Evolutionary conservation across 2,113 vertebrate genomes (phyloP), one percentile per base, ranked within the genome.

Genomic region (Oreochromis niloticus): DNA sequence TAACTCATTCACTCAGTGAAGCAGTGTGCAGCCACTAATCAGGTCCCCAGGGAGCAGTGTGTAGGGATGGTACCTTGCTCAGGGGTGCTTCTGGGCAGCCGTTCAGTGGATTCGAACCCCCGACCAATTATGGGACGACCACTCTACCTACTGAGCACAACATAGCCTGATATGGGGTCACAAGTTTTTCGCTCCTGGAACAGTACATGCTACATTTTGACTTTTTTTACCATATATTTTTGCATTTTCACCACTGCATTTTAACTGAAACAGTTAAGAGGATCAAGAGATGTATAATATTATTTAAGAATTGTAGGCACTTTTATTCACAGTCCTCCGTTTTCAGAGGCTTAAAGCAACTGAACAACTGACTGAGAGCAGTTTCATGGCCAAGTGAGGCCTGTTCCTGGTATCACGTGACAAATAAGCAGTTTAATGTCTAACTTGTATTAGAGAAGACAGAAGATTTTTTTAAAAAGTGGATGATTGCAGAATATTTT

Each of bases 101-200:
- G 0, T n/a, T 54, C 50, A n/a, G 50, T 54, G 19, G 56, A 59
- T 59, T 59, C 0, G 0, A 59, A 59, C 27, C 6, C 56, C 14
- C 0, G 3, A 17, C 56, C 14, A 59, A 6, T 0, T 27, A 56
- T 56, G 55, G 55, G 55, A 12, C 4, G 0, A 56, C 22, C 55
- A 7, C 22, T 56, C 14, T 59, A 59, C 14, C 56, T 59, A 59
- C 56, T 59, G 56, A 59, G 56, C 57, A 61, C 16, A 61, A 61
- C 5, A 61, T 30, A 57, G 24, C 24, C 12, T 57, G 55, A 27
- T 27, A 2, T 27, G 22, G 55, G 4, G 22, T 56, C 55, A 4
- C 55, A 0, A 7, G 22, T 27, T 14, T 57, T 27, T 14, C 0
- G 0, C 55, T 27, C 55, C 55, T 14, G 55, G 12, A 57, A 57